Conservation (phyloP, 2,797 vertebrate species). For the Brotogeris chrysoptera region DNA sequence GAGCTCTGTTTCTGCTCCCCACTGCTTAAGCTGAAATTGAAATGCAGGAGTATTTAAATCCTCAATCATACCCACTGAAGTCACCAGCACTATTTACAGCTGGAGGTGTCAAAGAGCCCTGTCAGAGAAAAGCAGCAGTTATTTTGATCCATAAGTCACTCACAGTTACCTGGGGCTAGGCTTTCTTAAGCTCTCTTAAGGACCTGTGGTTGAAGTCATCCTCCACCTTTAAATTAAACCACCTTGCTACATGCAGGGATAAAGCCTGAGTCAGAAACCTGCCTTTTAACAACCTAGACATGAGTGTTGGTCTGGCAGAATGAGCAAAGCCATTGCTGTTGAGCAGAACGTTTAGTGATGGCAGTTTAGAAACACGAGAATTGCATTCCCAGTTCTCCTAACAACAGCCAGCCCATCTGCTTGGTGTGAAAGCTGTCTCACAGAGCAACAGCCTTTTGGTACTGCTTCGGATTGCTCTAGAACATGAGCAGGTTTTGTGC, state of each 20-base stretch:
- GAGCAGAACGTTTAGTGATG: not conserved
- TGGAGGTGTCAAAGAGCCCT: not conserved
- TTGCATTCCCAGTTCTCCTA: not conserved
- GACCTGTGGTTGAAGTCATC: not conserved
- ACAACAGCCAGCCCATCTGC: not conserved
- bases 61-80: not conserved
- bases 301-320: not conserved
- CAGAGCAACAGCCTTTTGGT: not conserved
- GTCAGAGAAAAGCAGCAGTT: not conserved
- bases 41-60: not conserved
- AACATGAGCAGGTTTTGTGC: rapidly evolving
- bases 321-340: not conserved
- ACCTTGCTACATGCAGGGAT: not conserved
- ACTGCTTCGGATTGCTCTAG: not conserved
- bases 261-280: not conserved
- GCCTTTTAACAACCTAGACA: not conserved
- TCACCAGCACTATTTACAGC: not conserved
- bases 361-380: not conserved
- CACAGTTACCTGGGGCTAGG: not conserved
- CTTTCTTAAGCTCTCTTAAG: not conserved
- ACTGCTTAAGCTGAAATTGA: not conserved
- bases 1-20: not conserved
- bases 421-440: not conserved
- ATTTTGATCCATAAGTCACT: not conserved
- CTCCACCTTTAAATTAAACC: not conserved